Base-by-base conservation (phyloP, 2,888 invertebrate genomes). In the Erebia epiphron region DNA sequence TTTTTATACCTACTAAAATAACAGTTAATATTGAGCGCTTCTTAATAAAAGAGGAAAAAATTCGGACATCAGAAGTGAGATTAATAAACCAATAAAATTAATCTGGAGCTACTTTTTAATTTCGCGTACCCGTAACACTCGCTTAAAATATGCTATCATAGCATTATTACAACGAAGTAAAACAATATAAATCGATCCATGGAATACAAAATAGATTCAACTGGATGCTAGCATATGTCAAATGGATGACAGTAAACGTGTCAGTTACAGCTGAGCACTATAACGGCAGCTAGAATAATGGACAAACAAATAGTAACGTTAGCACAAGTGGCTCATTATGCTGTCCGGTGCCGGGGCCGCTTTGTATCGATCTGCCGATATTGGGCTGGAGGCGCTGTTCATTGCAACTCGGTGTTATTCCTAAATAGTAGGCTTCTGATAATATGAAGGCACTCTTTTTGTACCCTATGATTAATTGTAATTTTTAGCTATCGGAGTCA, bases 211-310 rank as follows among this genome's bases (percentile, higher is more conserved):
- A 26, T 26, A 26, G 3, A 35, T 35, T 1, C 1, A 35, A 35
- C 5, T 35, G 7, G 0, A 35, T 35, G 7, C 7, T 7, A 35
- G 26, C 21, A 56, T 5, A 13, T 14, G 56, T 57, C 26, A 21
- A 35, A 57, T 57, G 35, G 7, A 26, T 26, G 57, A 26, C 57
- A 21, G 26, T 57, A 13, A 57, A 56, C 56, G 56, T 56, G 3
- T 56, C 21, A 21, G 13, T 26, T 26, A 26, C 4, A 26, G 26
- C 26, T 26, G 21, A 11, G 21, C 56, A 2, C 52, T 16, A 9
- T n/a, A n/a, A 18, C 41, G 61, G 8, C 13, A 21, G 43, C 61
- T 46, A 18, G 46, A 62, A 62, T 49, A 62, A 62, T 62, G 62
- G 46, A 21, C 62, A 16, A 60, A 62, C 49, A 49, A 62, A 49